These are phyloP conservation scores for Oryzias woworae DNA, from an alignment of 2,113 vertebrate genomes.

Conservation along the genomic window DNA sequence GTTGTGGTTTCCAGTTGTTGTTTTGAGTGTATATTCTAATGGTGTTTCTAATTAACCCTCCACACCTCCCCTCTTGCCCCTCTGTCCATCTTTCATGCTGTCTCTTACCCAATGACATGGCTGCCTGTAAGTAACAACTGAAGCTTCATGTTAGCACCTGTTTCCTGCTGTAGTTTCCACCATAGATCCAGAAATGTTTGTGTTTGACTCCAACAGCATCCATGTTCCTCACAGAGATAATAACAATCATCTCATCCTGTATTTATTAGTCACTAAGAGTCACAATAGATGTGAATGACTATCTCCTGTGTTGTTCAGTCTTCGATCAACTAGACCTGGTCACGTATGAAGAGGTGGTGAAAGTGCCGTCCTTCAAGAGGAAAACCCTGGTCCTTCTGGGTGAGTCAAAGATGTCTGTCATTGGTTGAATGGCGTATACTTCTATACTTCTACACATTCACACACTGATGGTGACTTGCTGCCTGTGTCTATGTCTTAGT, in stretches of 20 bases:
- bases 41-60: slow-evolving; percentile 63
- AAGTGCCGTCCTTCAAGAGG: slow-evolving; percentile 96
- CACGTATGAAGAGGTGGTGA: slow-evolving; percentile 98
- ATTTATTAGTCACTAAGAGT: no score
- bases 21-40: slow-evolving; percentile 33
- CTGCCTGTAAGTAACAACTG: slow-evolving; percentile 99
- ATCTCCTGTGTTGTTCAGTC: slow-evolving; percentile 76
- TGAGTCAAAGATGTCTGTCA: slow-evolving; percentile 56
- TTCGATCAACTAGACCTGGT: slow-evolving; percentile 99
- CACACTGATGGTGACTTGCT: no score
- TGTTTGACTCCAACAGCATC: no score
- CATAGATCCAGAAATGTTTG: no score
- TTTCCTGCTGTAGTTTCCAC: no score
- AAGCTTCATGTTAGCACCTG: background rate
- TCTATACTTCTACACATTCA: no score
- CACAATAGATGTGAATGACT: no score
- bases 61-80: slow-evolving; percentile 67
- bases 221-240: no score
- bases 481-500: no score
- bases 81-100: slow-evolving; percentile 99
- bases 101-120: slow-evolving; percentile 99
- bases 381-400: slow-evolving; percentile 98
- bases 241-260: no score
- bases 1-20: slow-evolving; percentile 2
- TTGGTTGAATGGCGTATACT: no score